Base-by-base conservation (phyloP, 2,888 invertebrate genomes). In the Agrilus biguttatus region DNA sequence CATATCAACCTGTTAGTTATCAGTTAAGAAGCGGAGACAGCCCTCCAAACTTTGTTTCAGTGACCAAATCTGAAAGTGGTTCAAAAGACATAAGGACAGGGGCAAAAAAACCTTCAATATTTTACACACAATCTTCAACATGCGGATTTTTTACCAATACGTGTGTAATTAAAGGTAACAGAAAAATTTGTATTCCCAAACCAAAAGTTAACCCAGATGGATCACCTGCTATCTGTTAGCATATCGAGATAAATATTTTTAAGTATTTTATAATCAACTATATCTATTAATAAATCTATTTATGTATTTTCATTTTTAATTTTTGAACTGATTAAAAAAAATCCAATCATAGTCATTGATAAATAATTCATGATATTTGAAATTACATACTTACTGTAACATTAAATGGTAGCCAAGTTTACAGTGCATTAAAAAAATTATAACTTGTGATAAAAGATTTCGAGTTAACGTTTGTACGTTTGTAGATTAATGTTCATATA, bases 61-160 rank as follows among this genome's bases (percentile, higher is more conserved):
- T 85, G 5, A 82, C 84, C 2, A 87, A 83, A 61, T 85, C 85
- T 3, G 80, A 86, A 40, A 81, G 84, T 1, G 83, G 86, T 6
- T 72, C 78, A 21, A 66, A 67, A 32, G 65, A 66, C 54, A 58
- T 68, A 28, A 60, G 65, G 33, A 76, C 77, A 45, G 78, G 81
- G 46, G 80, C 83, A 58, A 81, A 81, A 63, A 80, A 77, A 57
- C 77, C 82, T 2, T 82, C 82, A 50, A 81, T 83, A 1, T 88
- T 85, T 64, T 88, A 84, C 55, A 85, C 87, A 0, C 88, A 88
- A 63, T 84, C 86, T 8, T 87, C 87, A 2, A 86, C 83, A 2
- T 89, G 88, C 60, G 88, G 88, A 8, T 86, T 86, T 58, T 87
- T 88, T 52, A 86, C 87, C 2, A 88, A 88, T 61, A 81, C 84